Base-by-base conservation (phyloP, 30 jellyfish, hydroid and myxozoan species). In the Chrysaora quinquecirrha region DNA sequence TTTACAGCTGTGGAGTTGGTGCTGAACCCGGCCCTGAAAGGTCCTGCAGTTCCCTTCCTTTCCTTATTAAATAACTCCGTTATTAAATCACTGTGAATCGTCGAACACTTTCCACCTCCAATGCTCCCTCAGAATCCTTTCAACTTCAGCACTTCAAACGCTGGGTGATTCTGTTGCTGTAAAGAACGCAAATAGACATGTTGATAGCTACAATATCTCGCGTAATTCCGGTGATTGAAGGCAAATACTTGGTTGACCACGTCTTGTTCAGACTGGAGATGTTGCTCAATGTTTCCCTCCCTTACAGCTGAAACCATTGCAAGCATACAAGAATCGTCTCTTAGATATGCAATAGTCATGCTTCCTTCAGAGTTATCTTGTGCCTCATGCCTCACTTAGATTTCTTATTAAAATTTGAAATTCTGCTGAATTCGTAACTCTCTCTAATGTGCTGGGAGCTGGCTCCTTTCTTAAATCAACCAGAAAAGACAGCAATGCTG, bases 1-100 rank as follows among this genome's bases (percentile, higher is more conserved):
- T 77, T 77, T 0, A 77, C 89, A 23, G 89, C 54, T 35, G n/a
- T 63, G 24, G 25, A 24, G 35, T 60, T 77, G 22, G 80, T 62
- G 64, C 89, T 77, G 27, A 77, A 77, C 22, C 89, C 80, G 10
- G 80, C 31, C 14, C 80, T 33, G 61, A 77, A 77, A 7, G 80
- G 80, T 56, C 89, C 89, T 12, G 80, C 80, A 1, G 89, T 77
- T 21, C 89, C 80, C 33, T 77, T 60, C 61, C 80, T 77, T 29
- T 77, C 89, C 30, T 77, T 77, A 70, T 77, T 73, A 46, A 84
- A 84, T 54, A 84, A 23, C 48, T 84, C 95, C 6, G 95, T 84
- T 27, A 84, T 56, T 0, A 84, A 46, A 67, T 84, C 95, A 1
- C 95, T 73, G 47, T 71, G 95, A 27, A 84, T 52, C 7, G 82